These are phyloP conservation scores for Vanessa cardui DNA, from an alignment of 2,888 invertebrate genomes.

Conservation along the genomic window DNA sequence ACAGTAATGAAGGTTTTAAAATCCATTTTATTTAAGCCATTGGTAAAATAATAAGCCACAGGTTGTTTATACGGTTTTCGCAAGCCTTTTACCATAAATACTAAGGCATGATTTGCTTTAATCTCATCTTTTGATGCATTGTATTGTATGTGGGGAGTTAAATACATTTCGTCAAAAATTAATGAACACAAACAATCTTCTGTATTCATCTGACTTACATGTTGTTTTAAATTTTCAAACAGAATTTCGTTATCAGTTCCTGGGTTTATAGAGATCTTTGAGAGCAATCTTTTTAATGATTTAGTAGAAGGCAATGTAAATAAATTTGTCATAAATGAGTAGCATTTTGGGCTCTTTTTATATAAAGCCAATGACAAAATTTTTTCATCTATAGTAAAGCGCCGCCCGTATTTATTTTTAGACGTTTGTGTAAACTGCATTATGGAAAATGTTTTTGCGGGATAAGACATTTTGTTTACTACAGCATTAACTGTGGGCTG, in stretches of 20 bases:
- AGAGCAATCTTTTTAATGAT: background rate
- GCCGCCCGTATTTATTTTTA: constrained; percentile 17
- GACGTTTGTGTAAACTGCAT: constrained; percentile 10
- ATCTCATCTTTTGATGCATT: constrained; percentile 30
- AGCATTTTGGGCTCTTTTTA: constrained; percentile 6
- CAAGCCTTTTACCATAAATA: constrained; percentile 46
- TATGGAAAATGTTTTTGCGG: constrained; percentile 6
- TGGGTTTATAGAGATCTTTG: background rate
- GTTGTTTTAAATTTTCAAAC: background rate
- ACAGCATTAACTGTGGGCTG: no score
- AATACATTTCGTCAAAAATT: constrained; percentile 10
- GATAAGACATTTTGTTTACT: constrained; percentile 6
- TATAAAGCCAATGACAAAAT: constrained; percentile 8
- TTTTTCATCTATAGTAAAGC: constrained; percentile 19
- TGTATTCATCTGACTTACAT: background rate
- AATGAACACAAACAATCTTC: background rate
- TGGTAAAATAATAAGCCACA: constrained; percentile 46
- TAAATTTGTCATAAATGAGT: background rate
- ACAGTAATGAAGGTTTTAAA: constrained; percentile 39
- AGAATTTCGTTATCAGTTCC: background rate
- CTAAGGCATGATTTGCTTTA: constrained; percentile 41
- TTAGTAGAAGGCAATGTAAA: background rate
- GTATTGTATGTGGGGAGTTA: constrained; percentile 31
- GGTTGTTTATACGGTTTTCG: constrained; percentile 43
- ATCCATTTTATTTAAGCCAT: constrained; percentile 34